Base-by-base conservation (phyloP, 2,113 vertebrate genomes). In the Peucedramus taeniatus region DNA sequence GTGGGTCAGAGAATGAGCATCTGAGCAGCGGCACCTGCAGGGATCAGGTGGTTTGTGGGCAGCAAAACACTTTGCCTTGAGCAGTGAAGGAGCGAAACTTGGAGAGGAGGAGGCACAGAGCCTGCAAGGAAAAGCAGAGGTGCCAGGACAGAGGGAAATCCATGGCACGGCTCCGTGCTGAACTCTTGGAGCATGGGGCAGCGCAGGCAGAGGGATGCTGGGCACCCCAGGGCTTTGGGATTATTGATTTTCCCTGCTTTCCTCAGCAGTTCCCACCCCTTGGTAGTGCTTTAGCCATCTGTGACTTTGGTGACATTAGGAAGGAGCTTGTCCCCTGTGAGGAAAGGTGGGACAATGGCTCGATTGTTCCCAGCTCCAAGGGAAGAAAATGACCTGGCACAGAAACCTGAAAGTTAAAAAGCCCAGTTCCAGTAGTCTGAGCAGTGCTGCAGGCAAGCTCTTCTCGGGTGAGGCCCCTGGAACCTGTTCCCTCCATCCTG, bases 281-380 rank as follows among this genome's bases (percentile, higher is more conserved):
- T n/a, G 51, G 61, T 5, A 13, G 57, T 0, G 4, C 18, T 83
- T 83, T 69, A 88, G 84, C 75, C 6, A 1, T 75, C 87, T 54
- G 59, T 86, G 90, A 45, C 75, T 76, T 51, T 1, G 27, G 63
- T 51, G 75, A 81, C 64, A 7, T 35, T 17, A 60, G 89, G 79
- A 86, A 71, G 90, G 83, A 72, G 57, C 31, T 47, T 21, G 65
- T 64, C 50, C 71, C 59, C 19, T 24, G 64, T 1, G 39, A 57
- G 0, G 3, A 53, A 74, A 28, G 0, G 0, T 1, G 10, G 71
- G 54, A 97, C 64, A 96, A 96, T 84, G 91, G 83, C 27, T 92
- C 47, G 83, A 87, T 96, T 97, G 94, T 96, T 95, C 44, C 72
- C 85, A 63, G 77, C 72, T 49, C 31, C 68, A 54, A 56, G 60